These are phyloP conservation scores for Synanthedon myopaeformis DNA, from an alignment of 2,888 invertebrate genomes.

Conservation along the genomic window DNA sequence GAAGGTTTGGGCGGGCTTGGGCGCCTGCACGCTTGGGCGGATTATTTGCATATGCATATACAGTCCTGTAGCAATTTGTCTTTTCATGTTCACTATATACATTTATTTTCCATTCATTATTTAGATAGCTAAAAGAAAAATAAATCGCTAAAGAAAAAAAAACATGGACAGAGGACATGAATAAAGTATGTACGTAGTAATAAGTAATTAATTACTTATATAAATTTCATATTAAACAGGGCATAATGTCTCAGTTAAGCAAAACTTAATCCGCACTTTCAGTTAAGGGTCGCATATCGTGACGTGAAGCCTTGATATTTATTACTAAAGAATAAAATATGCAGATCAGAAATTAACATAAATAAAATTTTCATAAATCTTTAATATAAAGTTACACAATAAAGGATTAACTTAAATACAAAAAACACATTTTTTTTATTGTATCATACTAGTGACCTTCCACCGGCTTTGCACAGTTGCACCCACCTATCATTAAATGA, in stretches of 20 bases:
- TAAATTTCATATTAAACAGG: neutral
- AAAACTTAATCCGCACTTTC: neutral
- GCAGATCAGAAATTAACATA: neutral
- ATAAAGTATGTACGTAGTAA: neutral
- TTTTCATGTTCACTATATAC: neutral
- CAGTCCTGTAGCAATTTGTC: neutral
- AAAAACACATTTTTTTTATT: no score
- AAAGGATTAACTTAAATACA: no score
- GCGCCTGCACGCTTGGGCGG: slow-evolving; percentile 23
- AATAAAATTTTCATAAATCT: no score
- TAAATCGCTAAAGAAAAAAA: neutral
- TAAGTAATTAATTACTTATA: neutral
- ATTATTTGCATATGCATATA: slow-evolving; percentile 1
- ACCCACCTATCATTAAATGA: no score
- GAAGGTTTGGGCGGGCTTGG: slow-evolving; percentile 28
- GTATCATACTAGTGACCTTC: no score
- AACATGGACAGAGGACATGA: neutral
- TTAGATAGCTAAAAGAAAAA: neutral
- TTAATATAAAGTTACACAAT: no score
- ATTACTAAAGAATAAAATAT: neutral
- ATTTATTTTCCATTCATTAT: neutral
- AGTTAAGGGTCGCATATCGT: neutral
- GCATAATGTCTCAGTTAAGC: neutral
- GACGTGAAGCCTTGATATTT: neutral
- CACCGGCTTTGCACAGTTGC: no score